Conservation (phyloP, 2,797 vertebrate genomes). For the Tapera naevia region DNA sequence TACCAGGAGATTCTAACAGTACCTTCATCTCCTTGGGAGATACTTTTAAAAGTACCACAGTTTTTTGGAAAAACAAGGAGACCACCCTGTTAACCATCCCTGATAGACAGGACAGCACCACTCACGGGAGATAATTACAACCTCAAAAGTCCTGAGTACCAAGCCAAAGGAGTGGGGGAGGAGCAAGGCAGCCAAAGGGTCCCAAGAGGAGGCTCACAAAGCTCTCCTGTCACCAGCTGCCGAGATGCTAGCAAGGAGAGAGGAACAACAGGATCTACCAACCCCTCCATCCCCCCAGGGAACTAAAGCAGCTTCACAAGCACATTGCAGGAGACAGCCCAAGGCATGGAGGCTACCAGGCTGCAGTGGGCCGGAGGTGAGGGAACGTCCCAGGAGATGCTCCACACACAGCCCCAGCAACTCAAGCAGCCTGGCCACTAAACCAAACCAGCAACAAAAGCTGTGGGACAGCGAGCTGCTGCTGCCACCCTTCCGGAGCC, state of each 20-base stretch:
- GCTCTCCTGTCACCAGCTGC: not conserved
- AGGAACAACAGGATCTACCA: not conserved
- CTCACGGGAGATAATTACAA: not conserved
- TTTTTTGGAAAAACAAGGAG: constrained; percentile 2
- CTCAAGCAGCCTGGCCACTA: not conserved
- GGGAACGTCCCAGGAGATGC: not conserved
- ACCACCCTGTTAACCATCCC: not conserved
- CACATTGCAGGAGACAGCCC: not conserved
- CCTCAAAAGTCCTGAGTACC: not conserved
- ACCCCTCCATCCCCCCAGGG: not conserved
- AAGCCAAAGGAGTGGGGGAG: not conserved
- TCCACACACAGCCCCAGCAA: not conserved
- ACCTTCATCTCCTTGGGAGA: not conserved
- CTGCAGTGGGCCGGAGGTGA: not conserved
- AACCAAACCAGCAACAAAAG: not conserved
- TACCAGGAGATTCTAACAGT: not conserved
- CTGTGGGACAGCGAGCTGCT: not conserved
- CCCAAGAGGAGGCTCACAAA: not conserved
- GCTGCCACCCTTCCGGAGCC: not conserved
- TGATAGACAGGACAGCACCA: not conserved
- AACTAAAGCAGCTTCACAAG: not conserved
- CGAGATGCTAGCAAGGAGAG: not conserved
- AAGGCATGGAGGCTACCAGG: not conserved
- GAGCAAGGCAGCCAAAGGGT: not conserved
- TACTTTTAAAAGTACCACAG: not conserved